phyloP scores from a whole-genome alignment of 2,113 vertebrate species.

The Ginglymostoma cirratum region DNA sequence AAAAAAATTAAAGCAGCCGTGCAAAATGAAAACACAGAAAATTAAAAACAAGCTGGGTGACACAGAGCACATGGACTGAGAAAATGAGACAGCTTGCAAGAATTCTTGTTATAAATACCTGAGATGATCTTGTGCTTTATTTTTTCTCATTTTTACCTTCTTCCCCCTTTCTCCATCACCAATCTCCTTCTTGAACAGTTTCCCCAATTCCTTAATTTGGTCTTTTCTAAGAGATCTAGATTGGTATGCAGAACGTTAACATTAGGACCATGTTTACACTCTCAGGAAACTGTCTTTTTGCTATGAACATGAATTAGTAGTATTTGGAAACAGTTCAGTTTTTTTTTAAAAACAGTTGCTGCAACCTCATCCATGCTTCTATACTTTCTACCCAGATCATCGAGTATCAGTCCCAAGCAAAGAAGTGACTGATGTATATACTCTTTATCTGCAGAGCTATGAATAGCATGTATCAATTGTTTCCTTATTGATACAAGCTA shows the following conservation, averaged over 20 bases:
- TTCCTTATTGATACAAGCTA: neutral
- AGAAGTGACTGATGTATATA: neutral
- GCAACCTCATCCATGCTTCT: neutral
- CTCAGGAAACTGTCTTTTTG: neutral
- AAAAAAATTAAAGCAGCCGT: neutral
- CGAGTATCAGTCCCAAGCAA: neutral
- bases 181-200: slow-evolving; percentile 56
- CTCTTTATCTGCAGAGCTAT: neutral
- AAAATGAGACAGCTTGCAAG: neutral
- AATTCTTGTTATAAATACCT: slow-evolving; percentile 47
- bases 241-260: slow-evolving; percentile 34
- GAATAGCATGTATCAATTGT: neutral
- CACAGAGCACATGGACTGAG: neutral
- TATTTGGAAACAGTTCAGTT: neutral
- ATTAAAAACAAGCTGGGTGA: neutral
- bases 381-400: neutral
- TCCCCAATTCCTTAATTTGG: slow-evolving; percentile 49
- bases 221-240: slow-evolving; percentile 49
- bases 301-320: neutral
- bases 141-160: slow-evolving; percentile 51
- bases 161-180: slow-evolving; percentile 14
- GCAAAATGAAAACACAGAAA: neutral
- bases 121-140: slow-evolving; percentile 48
- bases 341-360: neutral
- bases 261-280: neutral